Evolutionary conservation across 2,888 invertebrate species (phyloP).

Genomic region (Imbricaverruca yamaguchii): DNA sequence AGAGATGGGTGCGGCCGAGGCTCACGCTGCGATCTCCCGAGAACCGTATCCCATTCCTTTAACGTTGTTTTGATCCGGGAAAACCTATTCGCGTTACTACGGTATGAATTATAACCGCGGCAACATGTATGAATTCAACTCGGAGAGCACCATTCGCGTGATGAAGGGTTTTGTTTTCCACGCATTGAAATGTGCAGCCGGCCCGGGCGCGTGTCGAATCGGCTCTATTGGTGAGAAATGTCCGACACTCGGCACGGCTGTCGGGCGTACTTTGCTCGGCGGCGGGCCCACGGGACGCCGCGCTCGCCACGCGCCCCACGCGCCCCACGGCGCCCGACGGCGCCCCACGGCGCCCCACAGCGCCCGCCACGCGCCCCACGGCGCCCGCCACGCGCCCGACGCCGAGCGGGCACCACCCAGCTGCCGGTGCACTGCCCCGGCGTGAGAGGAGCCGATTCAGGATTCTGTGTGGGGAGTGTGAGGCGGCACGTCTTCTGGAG

Average conservation of each 20-base stretch:
- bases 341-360: too few relatives aligned
- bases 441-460: too few relatives aligned
- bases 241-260: neutral
- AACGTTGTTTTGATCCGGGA: neutral
- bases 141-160: slow-evolving; percentile 7
- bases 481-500: too few relatives aligned
- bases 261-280: too few relatives aligned
- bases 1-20: neutral
- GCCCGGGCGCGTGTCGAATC: neutral
- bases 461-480: too few relatives aligned
- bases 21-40: neutral
- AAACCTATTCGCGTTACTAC: neutral
- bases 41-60: neutral
- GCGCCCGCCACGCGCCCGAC: too few relatives aligned
- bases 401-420: too few relatives aligned
- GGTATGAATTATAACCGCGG: neutral
- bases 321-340: too few relatives aligned
- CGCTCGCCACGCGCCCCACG: too few relatives aligned
- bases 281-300: too few relatives aligned
- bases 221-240: neutral
- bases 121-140: slow-evolving; percentile 16
- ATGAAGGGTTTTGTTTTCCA: slow-evolving; percentile 14
- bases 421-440: too few relatives aligned
- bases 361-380: too few relatives aligned
- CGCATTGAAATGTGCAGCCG: neutral